Base-by-base conservation (phyloP, 2,888 invertebrate genomes). In the Beris morrisii region DNA sequence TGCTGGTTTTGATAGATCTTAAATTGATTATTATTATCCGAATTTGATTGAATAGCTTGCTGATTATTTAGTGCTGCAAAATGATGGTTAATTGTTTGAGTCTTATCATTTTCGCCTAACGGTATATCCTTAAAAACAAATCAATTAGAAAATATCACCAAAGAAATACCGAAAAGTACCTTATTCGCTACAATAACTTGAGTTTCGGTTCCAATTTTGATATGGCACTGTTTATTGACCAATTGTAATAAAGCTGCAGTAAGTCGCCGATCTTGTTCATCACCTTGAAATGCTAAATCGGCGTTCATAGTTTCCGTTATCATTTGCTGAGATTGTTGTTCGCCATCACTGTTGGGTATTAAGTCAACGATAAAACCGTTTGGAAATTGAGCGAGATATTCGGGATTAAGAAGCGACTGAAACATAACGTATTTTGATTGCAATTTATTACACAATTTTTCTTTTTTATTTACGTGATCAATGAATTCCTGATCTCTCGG, bases 361-460 rank as follows among this genome's bases (percentile, higher is more conserved):
- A 79, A 70, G 67, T 79, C 79, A 72, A 80, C 78, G 56, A 80
- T 78, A 31, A 78, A 78, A 38, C 76, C 76, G 66, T 77, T 77
- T 2, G 77, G 67, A 55, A 73, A 68, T 13, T 72, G 69, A 9
- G 76, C 73, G 70, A 79, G 72, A 71, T 75, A 79, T 68, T 77
- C 78, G 4, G 79, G 74, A 59, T 75, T 77, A 61, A 80, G 70
- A 45, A 80, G 74, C 28, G 78, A 72, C 79, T 80, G 67, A 4
- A 72, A 66, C 53, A 22, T 50, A 30, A 48, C 7, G 48, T 13
- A 48, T 11, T 48, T 15, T 48, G n/a, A 48, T 12, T 44, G 9
- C 9, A 44, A 12, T 44, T 3, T 44, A 12, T 44, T 44, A 44
- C 44, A 48, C 44, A 30, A 12, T n/a, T 15, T 38, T 22, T 53